phyloP scores from a whole-genome alignment of 2,888 invertebrate genomes.

The Harpagoxenus sublaevis region DNA sequence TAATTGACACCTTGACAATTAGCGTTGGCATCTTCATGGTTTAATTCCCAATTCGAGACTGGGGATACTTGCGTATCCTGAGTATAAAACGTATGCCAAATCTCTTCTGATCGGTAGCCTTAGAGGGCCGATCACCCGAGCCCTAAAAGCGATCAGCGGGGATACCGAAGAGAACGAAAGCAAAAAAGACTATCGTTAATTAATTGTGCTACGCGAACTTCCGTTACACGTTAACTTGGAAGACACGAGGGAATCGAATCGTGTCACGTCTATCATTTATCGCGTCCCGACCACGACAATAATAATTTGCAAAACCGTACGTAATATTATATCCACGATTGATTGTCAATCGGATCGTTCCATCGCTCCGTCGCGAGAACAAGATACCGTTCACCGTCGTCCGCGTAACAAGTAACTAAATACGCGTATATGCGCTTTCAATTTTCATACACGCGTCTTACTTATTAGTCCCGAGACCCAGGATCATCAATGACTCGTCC shows the following conservation, averaged over 20 bases:
- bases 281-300: constrained; percentile 41
- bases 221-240: constrained; percentile 66
- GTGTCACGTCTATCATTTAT: constrained; percentile 26
- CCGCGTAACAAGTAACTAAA: constrained; percentile 6
- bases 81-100: not conserved
- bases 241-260: constrained; percentile 78
- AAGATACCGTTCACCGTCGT: not conserved
- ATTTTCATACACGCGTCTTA: constrained; percentile 6
- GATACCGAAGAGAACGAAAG: constrained; percentile 17
- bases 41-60: not conserved
- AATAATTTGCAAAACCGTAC: constrained; percentile 32
- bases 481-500: constrained; percentile 63
- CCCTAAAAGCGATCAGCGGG: not conserved
- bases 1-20: not conserved
- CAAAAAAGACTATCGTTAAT: constrained; percentile 22
- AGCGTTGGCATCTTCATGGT: not conserved
- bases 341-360: constrained; percentile 70
- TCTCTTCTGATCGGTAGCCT: not conserved
- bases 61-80: not conserved
- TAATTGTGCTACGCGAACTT: constrained; percentile 55
- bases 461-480: not conserved
- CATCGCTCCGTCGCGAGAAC: not conserved
- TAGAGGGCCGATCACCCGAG: not conserved
- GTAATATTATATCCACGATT: constrained; percentile 58
- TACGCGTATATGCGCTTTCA: not conserved